phyloP scores from a whole-genome alignment of 2,113 vertebrate species.

The Ondatra zibethicus region DNA sequence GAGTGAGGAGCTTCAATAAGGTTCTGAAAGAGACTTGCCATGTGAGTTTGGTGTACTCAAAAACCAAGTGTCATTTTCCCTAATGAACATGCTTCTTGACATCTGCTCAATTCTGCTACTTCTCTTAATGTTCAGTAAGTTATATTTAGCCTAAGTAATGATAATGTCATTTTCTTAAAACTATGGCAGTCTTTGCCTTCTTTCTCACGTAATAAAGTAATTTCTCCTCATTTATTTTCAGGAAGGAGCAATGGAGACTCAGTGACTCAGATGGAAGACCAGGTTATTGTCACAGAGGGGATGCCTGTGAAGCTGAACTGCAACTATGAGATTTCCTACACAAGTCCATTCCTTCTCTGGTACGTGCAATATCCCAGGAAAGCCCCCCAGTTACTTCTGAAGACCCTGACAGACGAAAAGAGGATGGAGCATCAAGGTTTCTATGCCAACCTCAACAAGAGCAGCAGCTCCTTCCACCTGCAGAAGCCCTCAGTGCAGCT shows the following conservation, averaged over 20 bases:
- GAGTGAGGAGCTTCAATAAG: background rate
- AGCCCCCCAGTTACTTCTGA: too few relatives aligned
- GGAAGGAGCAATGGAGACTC: slow-evolving; percentile 19
- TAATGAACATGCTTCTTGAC: slow-evolving; percentile 41
- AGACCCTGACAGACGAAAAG: too few relatives aligned
- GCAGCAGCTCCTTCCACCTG: too few relatives aligned
- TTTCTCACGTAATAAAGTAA: background rate
- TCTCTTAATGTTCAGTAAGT: slow-evolving; percentile 53
- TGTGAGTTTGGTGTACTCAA: background rate
- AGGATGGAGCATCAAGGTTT: too few relatives aligned
- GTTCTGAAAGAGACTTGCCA: too few relatives aligned
- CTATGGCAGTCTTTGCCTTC: background rate
- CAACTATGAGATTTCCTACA: background rate
- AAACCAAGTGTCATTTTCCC: background rate
- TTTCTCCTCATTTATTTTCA: background rate
- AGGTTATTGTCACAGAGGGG: background rate
- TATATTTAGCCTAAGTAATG: background rate
- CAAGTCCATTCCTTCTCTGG: background rate
- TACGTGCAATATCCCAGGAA: slow-evolving; percentile 17
- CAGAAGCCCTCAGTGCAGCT: too few relatives aligned
- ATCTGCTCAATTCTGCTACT: background rate
- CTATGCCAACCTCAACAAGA: too few relatives aligned
- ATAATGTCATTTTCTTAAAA: background rate
- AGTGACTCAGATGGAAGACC: slow-evolving; percentile 37
- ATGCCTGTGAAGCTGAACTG: background rate